phyloP scores from a whole-genome alignment of 2,113 vertebrate genomes.

The Triplophysa rosa region DNA sequence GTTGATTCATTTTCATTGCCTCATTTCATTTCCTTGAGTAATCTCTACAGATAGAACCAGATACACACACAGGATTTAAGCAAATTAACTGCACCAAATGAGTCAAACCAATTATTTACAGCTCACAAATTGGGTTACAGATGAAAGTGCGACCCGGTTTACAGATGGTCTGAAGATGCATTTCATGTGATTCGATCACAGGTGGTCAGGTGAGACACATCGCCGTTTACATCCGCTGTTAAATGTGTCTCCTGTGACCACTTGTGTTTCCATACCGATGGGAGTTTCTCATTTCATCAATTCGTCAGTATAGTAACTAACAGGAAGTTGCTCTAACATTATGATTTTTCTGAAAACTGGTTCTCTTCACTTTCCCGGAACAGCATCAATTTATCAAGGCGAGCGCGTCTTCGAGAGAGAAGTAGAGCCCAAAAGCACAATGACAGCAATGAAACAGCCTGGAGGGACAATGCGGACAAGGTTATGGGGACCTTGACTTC shows the following conservation, averaged over 20 bases:
- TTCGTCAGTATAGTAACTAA: no score
- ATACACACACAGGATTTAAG: neutral
- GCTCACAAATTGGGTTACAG: neutral
- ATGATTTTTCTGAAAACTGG: constrained; percentile 73
- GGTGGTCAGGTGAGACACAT: no score
- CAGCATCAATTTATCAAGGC: constrained; percentile 79
- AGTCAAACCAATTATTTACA: neutral
- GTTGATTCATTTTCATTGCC: neutral
- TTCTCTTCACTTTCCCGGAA: constrained; percentile 88
- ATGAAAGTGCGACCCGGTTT: neutral
- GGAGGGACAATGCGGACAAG: constrained; percentile 77
- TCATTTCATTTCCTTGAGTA: neutral
- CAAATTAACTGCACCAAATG: neutral
- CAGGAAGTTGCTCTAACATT: no score
- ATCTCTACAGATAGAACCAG: neutral
- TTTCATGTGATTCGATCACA: no score
- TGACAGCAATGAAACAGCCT: constrained; percentile 79
- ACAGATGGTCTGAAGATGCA: no score
- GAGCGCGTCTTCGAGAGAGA: constrained; percentile 65
- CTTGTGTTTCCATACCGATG: no score
- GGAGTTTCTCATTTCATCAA: no score
- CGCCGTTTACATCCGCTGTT: no score
- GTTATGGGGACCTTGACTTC: constrained; percentile 81
- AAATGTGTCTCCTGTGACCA: no score
- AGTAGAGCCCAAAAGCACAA: constrained; percentile 73